Evolutionary conservation across 2,797 vertebrate species (phyloP).

Genomic region (Oophaga sylvatica): DNA sequence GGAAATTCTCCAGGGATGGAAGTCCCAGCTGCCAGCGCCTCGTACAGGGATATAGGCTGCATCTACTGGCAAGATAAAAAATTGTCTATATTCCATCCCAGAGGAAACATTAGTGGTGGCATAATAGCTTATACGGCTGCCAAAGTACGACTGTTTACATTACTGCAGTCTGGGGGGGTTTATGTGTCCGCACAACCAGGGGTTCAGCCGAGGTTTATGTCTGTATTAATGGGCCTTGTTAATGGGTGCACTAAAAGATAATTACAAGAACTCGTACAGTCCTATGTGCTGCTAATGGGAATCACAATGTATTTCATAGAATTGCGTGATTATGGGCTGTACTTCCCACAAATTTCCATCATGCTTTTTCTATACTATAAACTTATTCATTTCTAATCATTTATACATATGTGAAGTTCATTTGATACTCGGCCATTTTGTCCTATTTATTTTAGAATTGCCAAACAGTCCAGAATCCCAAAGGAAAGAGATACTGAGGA

Average conservation of each 20-base stretch:
- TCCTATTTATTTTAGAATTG: neutral
- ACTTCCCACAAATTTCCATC: neutral
- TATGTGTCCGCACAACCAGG: neutral
- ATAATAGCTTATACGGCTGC: conserved; percentile 17
- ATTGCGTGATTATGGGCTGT: neutral
- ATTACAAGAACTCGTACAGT: neutral
- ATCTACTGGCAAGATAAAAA: conserved; percentile 32
- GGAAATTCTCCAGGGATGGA: conserved; percentile 25
- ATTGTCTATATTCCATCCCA: conserved; percentile 17
- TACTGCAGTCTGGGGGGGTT: conserved; percentile 7
- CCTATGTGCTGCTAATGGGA: neutral
- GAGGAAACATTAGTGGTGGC: conserved; percentile 19
- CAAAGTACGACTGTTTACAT: conserved; percentile 32
- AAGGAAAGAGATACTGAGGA: neutral
- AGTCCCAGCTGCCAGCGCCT: conserved; percentile 26
- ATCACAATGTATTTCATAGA: neutral
- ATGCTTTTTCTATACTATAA: neutral
- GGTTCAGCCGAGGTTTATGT: neutral
- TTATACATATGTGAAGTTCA: neutral
- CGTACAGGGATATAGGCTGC: neutral
- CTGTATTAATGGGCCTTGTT: conserved; percentile 5
- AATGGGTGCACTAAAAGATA: conserved; percentile 19
- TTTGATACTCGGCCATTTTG: neutral
- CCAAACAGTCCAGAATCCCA: neutral
- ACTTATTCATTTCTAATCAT: neutral